These are phyloP conservation scores for Carabus problematicus DNA, from an alignment of 2,888 invertebrate species.

Conservation along the genomic window DNA sequence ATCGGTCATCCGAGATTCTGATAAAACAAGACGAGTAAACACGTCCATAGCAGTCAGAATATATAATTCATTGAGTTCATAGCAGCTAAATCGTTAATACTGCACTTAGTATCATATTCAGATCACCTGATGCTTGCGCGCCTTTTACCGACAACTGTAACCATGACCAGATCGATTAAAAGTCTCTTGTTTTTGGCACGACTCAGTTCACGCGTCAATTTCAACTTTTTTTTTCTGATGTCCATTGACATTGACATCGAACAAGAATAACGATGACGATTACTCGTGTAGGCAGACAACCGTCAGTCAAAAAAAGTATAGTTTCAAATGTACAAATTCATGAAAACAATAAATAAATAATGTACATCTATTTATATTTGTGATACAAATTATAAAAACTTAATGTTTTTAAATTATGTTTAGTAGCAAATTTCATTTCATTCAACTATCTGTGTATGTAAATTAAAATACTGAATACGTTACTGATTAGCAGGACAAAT, in stretches of 20 bases:
- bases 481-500: slow-evolving; percentile 12
- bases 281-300: no score
- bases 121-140: not conserved
- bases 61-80: no score
- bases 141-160: no score
- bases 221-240: slow-evolving; percentile 1
- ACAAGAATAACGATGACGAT: no score
- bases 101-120: not conserved
- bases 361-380: no score
- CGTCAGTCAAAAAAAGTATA: no score
- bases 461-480: slow-evolving; percentile 8
- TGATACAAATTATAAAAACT: no score
- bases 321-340: no score
- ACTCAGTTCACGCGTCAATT: slow-evolving; percentile 8
- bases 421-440: slow-evolving; percentile 9
- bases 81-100: not conserved
- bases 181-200: slow-evolving; percentile 3
- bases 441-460: not conserved
- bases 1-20: no score
- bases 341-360: no score
- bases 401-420: no score
- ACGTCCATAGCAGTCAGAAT: not conserved
- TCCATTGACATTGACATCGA: slow-evolving; percentile 1
- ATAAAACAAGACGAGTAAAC: no score
- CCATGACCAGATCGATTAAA: slow-evolving; percentile 9